Evolutionary conservation across 1,140 invertebrate genomes (phyloP).

Genomic region (Oscheius sp.): DNA sequence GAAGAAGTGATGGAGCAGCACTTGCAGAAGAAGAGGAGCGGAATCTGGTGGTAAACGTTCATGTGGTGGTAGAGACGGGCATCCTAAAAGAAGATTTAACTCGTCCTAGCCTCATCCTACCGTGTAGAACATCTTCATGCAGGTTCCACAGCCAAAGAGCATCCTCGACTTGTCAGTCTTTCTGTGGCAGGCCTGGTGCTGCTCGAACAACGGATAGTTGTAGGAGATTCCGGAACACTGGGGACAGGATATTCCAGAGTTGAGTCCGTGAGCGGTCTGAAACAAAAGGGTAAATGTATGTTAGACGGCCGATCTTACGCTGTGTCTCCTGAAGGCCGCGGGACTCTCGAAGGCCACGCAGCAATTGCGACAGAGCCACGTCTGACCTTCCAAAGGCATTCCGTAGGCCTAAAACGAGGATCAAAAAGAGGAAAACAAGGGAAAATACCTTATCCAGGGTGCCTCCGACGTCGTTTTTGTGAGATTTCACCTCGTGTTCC

Average conservation of each 20-base stretch:
- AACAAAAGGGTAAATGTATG: background rate
- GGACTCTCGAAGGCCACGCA: background rate
- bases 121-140: background rate
- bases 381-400: background rate
- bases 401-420: too few species aligned
- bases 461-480: background rate
- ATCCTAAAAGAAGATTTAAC: background rate
- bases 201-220: background rate
- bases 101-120: background rate
- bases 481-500: background rate
- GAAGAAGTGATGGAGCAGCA: background rate
- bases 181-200: background rate
- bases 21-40: constrained; percentile 1
- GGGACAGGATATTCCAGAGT: background rate
- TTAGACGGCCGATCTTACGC: background rate
- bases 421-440: too few species aligned
- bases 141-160: background rate
- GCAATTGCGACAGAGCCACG: background rate
- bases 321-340: background rate
- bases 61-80: background rate
- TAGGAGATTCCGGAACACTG: background rate
- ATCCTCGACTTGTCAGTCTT: background rate
- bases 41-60: background rate
- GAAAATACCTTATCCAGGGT: background rate
- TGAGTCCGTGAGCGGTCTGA: background rate